Evolutionary conservation across 2,888 invertebrate species (phyloP).

Genomic region (Pecten maximus): DNA sequence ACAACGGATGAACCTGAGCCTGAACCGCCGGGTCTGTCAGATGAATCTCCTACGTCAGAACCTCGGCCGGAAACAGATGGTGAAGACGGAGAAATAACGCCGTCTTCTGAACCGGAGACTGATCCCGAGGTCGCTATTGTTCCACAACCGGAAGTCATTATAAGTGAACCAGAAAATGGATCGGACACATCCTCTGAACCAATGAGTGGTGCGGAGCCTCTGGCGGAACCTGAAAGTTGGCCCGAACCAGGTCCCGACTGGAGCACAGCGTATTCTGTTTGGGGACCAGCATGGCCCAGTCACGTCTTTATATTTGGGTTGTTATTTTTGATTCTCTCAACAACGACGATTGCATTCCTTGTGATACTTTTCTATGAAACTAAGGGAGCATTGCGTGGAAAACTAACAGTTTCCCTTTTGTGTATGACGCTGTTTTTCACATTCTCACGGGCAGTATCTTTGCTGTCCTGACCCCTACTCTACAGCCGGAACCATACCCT

Average conservation of each 20-base stretch:
- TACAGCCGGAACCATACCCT: constrained; percentile 50
- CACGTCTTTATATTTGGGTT: constrained; percentile 68
- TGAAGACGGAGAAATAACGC: neutral
- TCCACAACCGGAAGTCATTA: constrained; percentile 50
- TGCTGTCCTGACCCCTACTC: constrained; percentile 70
- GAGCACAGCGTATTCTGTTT: constrained; percentile 60
- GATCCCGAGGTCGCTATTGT: constrained; percentile 53
- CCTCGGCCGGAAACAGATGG: neutral
- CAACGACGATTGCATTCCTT: constrained; percentile 55
- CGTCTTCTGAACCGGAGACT: constrained; percentile 39
- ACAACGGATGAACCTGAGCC: neutral
- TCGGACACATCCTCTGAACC: constrained; percentile 38
- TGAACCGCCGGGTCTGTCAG: neutral
- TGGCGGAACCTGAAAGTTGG: constrained; percentile 52
- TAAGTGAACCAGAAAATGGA: constrained; percentile 42
- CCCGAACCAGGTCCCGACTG: constrained; percentile 73
- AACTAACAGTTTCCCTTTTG: constrained; percentile 66
- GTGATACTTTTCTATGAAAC: constrained; percentile 53
- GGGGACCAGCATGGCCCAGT: constrained; percentile 70
- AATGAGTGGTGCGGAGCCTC: neutral
- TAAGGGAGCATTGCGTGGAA: constrained; percentile 53
- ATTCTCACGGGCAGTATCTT: constrained; percentile 56
- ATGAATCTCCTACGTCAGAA: neutral
- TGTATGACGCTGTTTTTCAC: constrained; percentile 65
- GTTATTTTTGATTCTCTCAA: constrained; percentile 56